A percentile compares a stretch with the other conserved stretches of the same genome.
These are phyloP conservation scores for Cataglyphis hispanica DNA, from an alignment of 1,140 invertebrate genomes.

Conservation along the genomic window DNA sequence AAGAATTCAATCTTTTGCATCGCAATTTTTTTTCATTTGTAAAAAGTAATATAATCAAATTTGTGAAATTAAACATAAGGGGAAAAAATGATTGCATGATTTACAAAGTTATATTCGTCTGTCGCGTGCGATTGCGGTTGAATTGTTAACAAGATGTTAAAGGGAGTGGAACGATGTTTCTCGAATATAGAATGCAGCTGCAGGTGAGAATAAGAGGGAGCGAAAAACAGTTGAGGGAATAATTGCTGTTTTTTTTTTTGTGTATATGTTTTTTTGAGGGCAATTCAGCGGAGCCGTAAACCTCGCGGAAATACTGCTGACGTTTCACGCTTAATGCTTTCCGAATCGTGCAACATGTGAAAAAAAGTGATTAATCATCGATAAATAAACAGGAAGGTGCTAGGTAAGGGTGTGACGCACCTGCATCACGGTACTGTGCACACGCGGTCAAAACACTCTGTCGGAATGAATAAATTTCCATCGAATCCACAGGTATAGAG, in stretches of 20 bases:
- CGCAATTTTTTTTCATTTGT: neutral
- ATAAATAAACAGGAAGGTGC: constrained; percentile 73
- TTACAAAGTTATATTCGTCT: constrained; percentile 5
- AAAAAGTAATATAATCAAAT: neutral
- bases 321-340: constrained; percentile 43
- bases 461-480: constrained; percentile 49
- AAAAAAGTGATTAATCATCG: constrained; percentile 67
- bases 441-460: constrained; percentile 58
- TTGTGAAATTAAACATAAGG: neutral
- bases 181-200: neutral
- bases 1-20: neutral
- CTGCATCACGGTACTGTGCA: constrained; percentile 66
- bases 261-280: neutral
- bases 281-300: constrained; percentile 51
- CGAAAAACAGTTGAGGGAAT: constrained; percentile 58
- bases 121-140: constrained; percentile 49
- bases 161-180: constrained; percentile 41
- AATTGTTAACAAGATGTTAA: constrained; percentile 53
- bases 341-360: constrained; percentile 57
- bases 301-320: neutral
- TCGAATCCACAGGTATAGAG: constrained; percentile 39
- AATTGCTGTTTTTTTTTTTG: constrained; percentile 61
- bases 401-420: constrained; percentile 67
- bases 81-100: neutral
- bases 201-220: constrained; percentile 24